phyloP scores from a whole-genome alignment of 2,888 invertebrate genomes.

The Trichacis sp. region DNA sequence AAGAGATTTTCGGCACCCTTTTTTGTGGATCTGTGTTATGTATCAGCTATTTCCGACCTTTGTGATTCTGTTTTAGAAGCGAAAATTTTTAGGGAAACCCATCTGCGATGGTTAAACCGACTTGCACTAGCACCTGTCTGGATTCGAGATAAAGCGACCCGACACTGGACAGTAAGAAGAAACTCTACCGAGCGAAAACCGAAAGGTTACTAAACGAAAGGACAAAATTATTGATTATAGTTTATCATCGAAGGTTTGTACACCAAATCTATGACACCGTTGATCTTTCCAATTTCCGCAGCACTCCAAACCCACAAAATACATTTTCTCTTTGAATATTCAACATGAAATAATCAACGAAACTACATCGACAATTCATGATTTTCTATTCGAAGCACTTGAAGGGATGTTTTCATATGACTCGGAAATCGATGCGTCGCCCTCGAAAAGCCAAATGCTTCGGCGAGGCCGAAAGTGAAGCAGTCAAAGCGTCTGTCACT shows the following conservation, averaged over 20 bases:
- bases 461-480: slow-evolving; percentile 48
- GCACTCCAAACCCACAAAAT: background rate
- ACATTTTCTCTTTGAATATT: background rate
- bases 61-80: slow-evolving; percentile 66
- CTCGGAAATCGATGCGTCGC: background rate
- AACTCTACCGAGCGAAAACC: slow-evolving; percentile 52
- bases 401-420: no score
- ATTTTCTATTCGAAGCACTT: no score
- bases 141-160: slow-evolving; percentile 46
- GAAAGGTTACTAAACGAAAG: slow-evolving; percentile 19
- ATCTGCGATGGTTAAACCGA: slow-evolving; percentile 66
- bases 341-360: no score
- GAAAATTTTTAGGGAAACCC: slow-evolving; percentile 64
- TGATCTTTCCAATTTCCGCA: slow-evolving; percentile 53
- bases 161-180: slow-evolving; percentile 48
- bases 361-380: background rate
- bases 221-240: slow-evolving; percentile 14
- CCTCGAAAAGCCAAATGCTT: slow-evolving; percentile 24
- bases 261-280: slow-evolving; percentile 35
- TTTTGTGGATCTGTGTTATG: no score
- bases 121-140: slow-evolving; percentile 58
- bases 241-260: slow-evolving; percentile 21
- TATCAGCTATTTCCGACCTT: no score
- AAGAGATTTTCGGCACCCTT: no score
- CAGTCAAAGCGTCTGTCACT: slow-evolving; percentile 60